These are phyloP conservation scores for Redunca redunca DNA, from an alignment of 2,113 vertebrate species.

Conservation along the genomic window DNA sequence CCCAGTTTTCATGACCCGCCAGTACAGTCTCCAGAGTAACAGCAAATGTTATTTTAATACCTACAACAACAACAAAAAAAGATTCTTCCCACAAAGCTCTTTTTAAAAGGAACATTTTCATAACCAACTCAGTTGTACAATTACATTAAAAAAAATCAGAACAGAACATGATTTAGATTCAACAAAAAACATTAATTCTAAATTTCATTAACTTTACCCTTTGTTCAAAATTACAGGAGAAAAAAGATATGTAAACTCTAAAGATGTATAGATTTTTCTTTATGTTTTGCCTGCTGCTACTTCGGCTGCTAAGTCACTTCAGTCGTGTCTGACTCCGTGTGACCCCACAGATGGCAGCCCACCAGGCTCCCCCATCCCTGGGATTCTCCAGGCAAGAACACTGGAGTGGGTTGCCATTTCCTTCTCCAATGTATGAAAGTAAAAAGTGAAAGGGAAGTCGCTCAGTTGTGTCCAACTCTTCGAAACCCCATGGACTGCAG, in stretches of 20 bases:
- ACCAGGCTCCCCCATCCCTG: too few relatives aligned
- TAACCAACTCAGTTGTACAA: not conserved
- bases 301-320: too few relatives aligned
- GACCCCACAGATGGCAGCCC: too few relatives aligned
- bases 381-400: too few relatives aligned
- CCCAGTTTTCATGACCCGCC: conserved; percentile 96
- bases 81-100: not conserved
- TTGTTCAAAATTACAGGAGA: not conserved
- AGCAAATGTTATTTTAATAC: conserved; percentile 78
- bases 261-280: not conserved
- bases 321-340: too few relatives aligned
- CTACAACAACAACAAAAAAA: conserved; percentile 68
- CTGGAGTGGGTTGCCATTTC: too few relatives aligned
- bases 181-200: not conserved
- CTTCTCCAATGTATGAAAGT: too few relatives aligned
- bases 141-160: not conserved
- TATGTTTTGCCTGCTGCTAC: not conserved
- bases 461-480: too few relatives aligned
- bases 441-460: too few relatives aligned
- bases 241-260: not conserved
- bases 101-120: not conserved
- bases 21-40: conserved; percentile 92
- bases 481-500: too few relatives aligned
- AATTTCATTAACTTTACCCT: not conserved
- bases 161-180: not conserved